Conservation (phyloP, 1,140 invertebrate genomes). For the Drosophila kanapiae region DNA sequence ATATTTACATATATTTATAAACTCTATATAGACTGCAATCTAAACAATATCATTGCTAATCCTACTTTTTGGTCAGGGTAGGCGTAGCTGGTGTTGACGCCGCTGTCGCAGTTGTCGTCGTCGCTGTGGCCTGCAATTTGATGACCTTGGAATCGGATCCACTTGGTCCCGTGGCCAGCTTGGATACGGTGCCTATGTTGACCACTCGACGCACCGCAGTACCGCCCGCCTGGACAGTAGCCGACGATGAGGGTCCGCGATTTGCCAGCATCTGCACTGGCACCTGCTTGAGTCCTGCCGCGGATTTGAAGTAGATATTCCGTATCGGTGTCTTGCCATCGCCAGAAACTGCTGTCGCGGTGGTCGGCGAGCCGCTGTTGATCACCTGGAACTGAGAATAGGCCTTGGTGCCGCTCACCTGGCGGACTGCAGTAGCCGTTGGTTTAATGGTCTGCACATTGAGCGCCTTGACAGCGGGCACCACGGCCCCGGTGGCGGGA, state of each 20-base stretch:
- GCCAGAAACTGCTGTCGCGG: slow-evolving; percentile 7
- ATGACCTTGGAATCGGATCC: slow-evolving; percentile 44
- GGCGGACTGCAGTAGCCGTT: slow-evolving; percentile 29
- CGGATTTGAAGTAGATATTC: slow-evolving; percentile 61
- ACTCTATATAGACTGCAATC: not conserved
- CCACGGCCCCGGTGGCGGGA: slow-evolving; percentile 27
- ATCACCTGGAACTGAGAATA: slow-evolving; percentile 67
- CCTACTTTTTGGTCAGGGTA: slow-evolving; percentile 18
- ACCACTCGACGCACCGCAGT: slow-evolving; percentile 60
- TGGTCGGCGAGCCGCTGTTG: slow-evolving; percentile 24
- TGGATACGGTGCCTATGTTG: slow-evolving; percentile 52
- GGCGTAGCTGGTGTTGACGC: not conserved
- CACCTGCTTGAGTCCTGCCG: slow-evolving; percentile 53
- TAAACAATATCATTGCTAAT: slow-evolving; percentile 1
- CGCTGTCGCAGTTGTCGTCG: slow-evolving; percentile 2
- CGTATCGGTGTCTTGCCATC: slow-evolving; percentile 53
- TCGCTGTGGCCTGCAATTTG: slow-evolving; percentile 28
- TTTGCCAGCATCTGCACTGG: slow-evolving; percentile 67
- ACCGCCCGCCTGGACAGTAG: slow-evolving; percentile 21
- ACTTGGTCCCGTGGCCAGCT: slow-evolving; percentile 16
- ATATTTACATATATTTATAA: slow-evolving; percentile 27
- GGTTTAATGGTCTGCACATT: slow-evolving; percentile 61
- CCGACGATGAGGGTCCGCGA: slow-evolving; percentile 12
- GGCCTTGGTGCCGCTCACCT: slow-evolving; percentile 49
- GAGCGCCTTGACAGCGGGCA: slow-evolving; percentile 37